Percentiles rank a stretch among this genome's conserved stretches.
Conservation (phyloP, 2,888 invertebrate species). For the Aromia moschata region DNA sequence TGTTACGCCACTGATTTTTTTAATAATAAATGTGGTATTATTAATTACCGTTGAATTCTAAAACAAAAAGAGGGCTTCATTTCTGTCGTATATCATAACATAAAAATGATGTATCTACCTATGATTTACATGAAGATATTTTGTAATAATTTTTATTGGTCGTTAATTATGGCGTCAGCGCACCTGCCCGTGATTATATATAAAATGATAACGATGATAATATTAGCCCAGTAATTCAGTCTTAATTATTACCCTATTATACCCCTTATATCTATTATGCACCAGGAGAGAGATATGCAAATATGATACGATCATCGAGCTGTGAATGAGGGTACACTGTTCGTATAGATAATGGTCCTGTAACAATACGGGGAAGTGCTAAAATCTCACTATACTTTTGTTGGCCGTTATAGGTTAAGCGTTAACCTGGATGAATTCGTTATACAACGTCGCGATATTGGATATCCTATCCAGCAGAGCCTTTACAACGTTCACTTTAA, state of each 20-base stretch:
- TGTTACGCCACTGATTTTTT: too few relatives aligned
- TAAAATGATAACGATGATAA: conserved; percentile 18
- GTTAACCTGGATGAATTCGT: conserved; percentile 7
- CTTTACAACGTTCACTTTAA: too few relatives aligned
- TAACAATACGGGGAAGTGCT: conserved; percentile 15
- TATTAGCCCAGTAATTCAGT: conserved; percentile 23
- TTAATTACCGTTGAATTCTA: too few relatives aligned
- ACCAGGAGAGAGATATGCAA: conserved; percentile 25
- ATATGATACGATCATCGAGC: conserved; percentile 22
- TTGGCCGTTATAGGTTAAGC: conserved; percentile 19
- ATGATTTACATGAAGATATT: too few relatives aligned
- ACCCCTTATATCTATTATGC: conserved; percentile 24
- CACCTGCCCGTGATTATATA: conserved; percentile 3
- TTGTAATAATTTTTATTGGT: not conserved
- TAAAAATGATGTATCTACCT: too few relatives aligned
- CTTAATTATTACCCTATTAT: conserved; percentile 28
- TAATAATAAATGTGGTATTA: too few relatives aligned
- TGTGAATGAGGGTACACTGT: conserved; percentile 23
- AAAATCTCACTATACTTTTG: conserved; percentile 24
- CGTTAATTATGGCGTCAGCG: not conserved
- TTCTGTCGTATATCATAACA: too few relatives aligned
- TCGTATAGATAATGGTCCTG: conserved; percentile 23
- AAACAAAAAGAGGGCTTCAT: too few relatives aligned
- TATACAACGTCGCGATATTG: not conserved
- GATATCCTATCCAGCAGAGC: too few relatives aligned